Evolutionary conservation across 2,797 vertebrate genomes (phyloP).

Genomic region (Linurgus olivaceus): DNA sequence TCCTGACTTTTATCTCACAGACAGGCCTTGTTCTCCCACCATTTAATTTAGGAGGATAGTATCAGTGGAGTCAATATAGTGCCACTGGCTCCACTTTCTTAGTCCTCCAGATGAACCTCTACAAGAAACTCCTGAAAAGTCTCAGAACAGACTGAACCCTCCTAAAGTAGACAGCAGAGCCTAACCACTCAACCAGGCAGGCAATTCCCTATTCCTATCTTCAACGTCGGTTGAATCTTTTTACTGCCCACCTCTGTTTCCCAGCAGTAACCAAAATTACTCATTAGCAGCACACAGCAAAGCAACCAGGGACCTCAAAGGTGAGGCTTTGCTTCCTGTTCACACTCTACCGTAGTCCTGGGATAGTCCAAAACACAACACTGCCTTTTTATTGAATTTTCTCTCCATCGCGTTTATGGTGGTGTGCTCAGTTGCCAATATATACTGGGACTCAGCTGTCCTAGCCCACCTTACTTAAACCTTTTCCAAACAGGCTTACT

Average conservation of each 20-base stretch:
- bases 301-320: background rate
- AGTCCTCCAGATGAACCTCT: slow-evolving; percentile 73
- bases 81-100: slow-evolving; percentile 79
- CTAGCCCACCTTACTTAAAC: background rate
- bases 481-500: background rate
- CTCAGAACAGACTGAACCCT: background rate
- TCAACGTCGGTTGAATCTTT: background rate
- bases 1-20: slow-evolving; percentile 60
- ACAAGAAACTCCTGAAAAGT: background rate
- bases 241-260: background rate
- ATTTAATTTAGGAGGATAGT: slow-evolving; percentile 83
- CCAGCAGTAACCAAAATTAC: accelerated
- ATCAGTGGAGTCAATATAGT: slow-evolving; percentile 72
- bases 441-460: background rate
- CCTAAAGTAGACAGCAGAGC: background rate
- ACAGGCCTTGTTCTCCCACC: slow-evolving; percentile 82
- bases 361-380: background rate
- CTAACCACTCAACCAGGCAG: background rate
- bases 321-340: background rate
- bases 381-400: background rate
- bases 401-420: background rate
- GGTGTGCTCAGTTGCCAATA: background rate
- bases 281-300: background rate
- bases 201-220: background rate
- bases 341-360: background rate